Evolutionary conservation across 2,113 vertebrate genomes (phyloP).

Genomic region (Arvicanthis niloticus): DNA sequence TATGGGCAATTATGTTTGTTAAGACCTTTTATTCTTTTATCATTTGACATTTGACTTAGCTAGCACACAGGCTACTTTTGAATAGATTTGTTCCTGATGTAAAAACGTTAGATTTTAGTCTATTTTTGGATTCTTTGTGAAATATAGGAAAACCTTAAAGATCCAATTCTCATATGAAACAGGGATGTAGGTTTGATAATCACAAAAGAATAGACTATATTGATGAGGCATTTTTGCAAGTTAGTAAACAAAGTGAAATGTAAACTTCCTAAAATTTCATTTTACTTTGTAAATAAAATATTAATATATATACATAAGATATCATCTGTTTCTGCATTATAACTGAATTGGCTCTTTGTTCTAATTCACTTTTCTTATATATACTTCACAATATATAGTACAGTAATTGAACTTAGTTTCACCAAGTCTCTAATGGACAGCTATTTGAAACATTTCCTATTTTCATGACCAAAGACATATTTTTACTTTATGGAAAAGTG

Average conservation of each 20-base stretch:
- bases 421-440: not conserved
- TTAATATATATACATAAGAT: not conserved
- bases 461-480: not conserved
- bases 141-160: not conserved
- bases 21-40: not conserved
- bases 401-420: conserved; percentile 13
- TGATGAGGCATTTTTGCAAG: conserved; percentile 22
- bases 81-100: not conserved
- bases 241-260: not conserved
- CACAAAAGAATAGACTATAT: not conserved
- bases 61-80: not conserved
- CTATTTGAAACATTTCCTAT: conserved; percentile 40
- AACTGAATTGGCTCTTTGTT: not conserved
- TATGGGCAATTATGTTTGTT: conserved; percentile 12
- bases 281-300: not conserved
- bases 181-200: not conserved
- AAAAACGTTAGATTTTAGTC: not conserved
- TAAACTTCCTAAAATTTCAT: not conserved
- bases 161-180: not conserved
- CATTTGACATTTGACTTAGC: not conserved
- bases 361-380: not conserved
- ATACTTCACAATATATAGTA: conserved; percentile 11
- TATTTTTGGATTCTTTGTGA: conserved; percentile 21
- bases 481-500: not conserved
- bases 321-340: not conserved